Evolutionary conservation across 2,888 invertebrate genomes (phyloP), one percentile per base, ranked within the genome.

Genomic region (Morpho achilles): DNA sequence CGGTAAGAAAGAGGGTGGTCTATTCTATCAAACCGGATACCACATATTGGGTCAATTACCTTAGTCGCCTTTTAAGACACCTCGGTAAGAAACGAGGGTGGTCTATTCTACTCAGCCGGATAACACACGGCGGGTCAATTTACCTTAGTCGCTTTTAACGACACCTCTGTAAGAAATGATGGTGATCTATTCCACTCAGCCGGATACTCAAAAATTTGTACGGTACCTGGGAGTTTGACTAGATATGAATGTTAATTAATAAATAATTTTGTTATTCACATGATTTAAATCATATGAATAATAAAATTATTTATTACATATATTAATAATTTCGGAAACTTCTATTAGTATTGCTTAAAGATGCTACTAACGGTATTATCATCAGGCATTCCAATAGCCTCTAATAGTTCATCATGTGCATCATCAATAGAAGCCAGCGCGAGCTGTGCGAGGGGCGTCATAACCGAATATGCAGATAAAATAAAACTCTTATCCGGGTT

Each of bases 381-480:
- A 65, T 80, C 74, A 0, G 83, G 78, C 43, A 89, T 59, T 45
- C 79, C 81, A 8, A 88, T 79, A 7, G 73, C 67, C 9, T 53
- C 68, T 0, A 86, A 72, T 1, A 89, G 62, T 65, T 89, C 81
- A 32, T 84, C 79, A 44, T 87, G 86, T 8, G 84, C 77, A 32
- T 70, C 68, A 2, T 83, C 88, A 0, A 65, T 77, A 7, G 88
- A 76, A 3, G 84, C 89, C 22, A 84, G 58, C 0, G 75, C 73
- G 1, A 91, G 66, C 64, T 82, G 81, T 0, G 81, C 85, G 1
- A 91, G 74, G 0, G 84, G 85, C 0, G 82, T 67, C 63, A 91
- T 67, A 4, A 89, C 84, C 1, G 91, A 91, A 67, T 85, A 84
- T 0, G 89, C 90, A 0, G 91, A 91, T 47, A 89, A 57, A 8